Conservation (phyloP, 2,113 vertebrate genomes). For the Oncorhynchus nerka region DNA sequence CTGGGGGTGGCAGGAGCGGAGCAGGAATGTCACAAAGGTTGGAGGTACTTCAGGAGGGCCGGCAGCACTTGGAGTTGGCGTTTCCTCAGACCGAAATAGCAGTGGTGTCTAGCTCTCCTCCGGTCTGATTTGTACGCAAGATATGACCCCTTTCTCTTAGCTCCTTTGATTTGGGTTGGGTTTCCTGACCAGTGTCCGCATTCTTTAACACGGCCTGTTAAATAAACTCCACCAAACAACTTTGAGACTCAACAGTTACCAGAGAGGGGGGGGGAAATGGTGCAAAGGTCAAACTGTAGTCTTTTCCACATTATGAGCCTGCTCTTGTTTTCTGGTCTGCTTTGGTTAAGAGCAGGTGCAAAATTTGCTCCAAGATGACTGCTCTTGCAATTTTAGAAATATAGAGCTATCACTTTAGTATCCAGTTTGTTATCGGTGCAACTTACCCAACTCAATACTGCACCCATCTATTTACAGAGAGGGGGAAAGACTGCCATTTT, state of each 20-base stretch:
- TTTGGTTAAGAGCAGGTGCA: conserved; percentile 7
- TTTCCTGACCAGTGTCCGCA: conserved; percentile 34
- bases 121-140: conserved; percentile 53
- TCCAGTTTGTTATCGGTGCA: not conserved
- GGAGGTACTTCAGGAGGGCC: conserved; percentile 52
- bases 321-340: conserved; percentile 4
- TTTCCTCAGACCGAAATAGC: conserved; percentile 59
- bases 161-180: conserved; percentile 44
- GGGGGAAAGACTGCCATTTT: no score
- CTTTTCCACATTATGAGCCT: not conserved
- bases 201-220: conserved; percentile 51
- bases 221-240: conserved; percentile 38
- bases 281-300: not conserved
- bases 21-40: conserved; percentile 39
- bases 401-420: not conserved
- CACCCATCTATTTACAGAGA: not conserved
- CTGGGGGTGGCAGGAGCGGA: not conserved
- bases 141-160: conserved; percentile 28
- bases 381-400: not conserved
- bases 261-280: not conserved
- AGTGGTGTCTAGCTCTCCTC: conserved; percentile 18
- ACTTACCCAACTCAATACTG: not conserved
- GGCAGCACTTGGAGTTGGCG: conserved; percentile 35
- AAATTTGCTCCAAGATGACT: not conserved
- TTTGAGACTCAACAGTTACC: conserved; percentile 6